Percentiles rank a stretch among this genome's conserved stretches.
These are phyloP conservation scores for Lasioglossum albipes DNA, from an alignment of 1,140 invertebrate species.

Conservation along the genomic window DNA sequence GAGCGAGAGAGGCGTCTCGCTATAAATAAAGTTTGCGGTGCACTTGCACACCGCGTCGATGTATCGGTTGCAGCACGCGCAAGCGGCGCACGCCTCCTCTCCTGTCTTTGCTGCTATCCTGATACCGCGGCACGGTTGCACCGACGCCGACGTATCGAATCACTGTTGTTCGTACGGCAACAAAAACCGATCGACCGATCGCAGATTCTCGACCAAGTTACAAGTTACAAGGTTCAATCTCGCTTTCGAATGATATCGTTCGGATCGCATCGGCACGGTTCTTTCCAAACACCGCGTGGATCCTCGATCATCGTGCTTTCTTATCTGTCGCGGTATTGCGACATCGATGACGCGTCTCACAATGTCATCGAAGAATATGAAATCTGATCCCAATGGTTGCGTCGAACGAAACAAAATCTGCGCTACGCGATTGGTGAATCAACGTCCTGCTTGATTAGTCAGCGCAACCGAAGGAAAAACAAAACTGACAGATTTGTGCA, in stretches of 20 bases:
- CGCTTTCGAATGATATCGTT: not conserved
- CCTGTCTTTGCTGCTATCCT: conserved; percentile 48
- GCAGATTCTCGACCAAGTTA: too few relatives aligned
- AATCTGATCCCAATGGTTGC: not conserved
- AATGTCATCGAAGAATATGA: not conserved
- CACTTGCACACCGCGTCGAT: conserved; percentile 16
- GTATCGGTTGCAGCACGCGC: conserved; percentile 17
- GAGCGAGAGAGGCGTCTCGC: too few relatives aligned
- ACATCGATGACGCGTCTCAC: not conserved
- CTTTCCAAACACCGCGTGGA: not conserved
- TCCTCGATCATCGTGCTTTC: not conserved
- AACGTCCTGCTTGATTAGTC: not conserved
- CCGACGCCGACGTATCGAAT: conserved; percentile 35
- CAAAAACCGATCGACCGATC: not conserved
- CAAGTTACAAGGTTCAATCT: not conserved
- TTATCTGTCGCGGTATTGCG: too few relatives aligned
- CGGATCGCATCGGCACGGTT: not conserved
- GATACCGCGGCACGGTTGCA: conserved; percentile 62
- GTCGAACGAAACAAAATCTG: not conserved
- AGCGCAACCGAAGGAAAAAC: not conserved
- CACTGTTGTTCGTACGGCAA: conserved; percentile 13
- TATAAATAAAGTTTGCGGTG: conserved; percentile 29
- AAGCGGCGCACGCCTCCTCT: conserved; percentile 39
- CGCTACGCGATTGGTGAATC: too few relatives aligned
- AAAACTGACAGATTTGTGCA: too few relatives aligned